Evolutionary conservation across 2,797 vertebrate species (phyloP).

Genomic region (Anabas testudineus): DNA sequence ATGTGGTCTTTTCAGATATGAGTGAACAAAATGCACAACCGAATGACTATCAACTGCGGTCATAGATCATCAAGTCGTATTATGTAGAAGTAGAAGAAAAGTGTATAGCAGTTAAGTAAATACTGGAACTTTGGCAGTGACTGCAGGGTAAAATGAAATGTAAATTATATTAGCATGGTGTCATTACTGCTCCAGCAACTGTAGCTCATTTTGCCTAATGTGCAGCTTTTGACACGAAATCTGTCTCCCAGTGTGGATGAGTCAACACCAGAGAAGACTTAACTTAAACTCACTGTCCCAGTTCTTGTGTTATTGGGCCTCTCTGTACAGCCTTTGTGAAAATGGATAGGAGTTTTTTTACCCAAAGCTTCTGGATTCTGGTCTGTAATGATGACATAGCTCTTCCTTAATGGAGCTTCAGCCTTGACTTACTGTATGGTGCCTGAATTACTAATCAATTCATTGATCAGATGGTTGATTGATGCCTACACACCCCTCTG

Average conservation of each 20-base stretch:
- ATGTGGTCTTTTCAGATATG: not conserved
- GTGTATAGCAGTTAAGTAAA: not conserved
- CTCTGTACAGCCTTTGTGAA: constrained; percentile 52
- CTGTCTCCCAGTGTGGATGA: constrained; percentile 27
- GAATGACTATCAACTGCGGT: not conserved
- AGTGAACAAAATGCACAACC: not conserved
- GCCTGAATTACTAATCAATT: constrained; percentile 80
- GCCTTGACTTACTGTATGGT: constrained; percentile 79
- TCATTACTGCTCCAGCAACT: constrained; percentile 10
- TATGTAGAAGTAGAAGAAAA: not conserved
- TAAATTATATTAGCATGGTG: constrained; percentile 11
- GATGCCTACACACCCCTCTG: constrained; percentile 57
- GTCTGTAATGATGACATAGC: constrained; percentile 81
- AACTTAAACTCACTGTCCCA: constrained; percentile 47
- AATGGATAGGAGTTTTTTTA: constrained; percentile 67
- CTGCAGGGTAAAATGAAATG: not conserved
- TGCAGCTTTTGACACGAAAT: constrained; percentile 48
- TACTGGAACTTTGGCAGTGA: not conserved
- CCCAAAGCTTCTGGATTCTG: constrained; percentile 64
- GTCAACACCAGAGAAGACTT: constrained; percentile 35
- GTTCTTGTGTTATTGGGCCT: constrained; percentile 62
- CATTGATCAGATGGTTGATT: constrained; percentile 76
- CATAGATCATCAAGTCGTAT: not conserved
- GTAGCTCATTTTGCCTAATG: constrained; percentile 10
- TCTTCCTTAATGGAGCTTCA: constrained; percentile 79